Conservation (phyloP, 2,888 invertebrate genomes). For the Volucella zonaria region DNA sequence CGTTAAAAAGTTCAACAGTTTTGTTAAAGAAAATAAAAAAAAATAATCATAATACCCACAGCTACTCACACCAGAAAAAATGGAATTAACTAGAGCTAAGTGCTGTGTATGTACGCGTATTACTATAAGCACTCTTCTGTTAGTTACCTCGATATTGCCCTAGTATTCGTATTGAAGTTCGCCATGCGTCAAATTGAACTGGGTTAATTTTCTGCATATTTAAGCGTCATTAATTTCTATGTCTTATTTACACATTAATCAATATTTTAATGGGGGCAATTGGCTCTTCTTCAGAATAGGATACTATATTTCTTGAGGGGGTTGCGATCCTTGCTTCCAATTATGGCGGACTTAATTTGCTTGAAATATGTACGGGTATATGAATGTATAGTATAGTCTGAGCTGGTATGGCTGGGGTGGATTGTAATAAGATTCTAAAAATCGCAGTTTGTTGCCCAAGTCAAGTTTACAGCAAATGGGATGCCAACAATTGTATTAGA, state of each 20-base stretch:
- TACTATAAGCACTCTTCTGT: no score
- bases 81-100: slow-evolving; percentile 50
- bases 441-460: slow-evolving; percentile 46
- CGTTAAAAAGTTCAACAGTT: slow-evolving; percentile 60
- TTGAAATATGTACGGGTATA: slow-evolving; percentile 4
- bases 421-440: slow-evolving; percentile 32
- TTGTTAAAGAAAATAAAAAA: background rate
- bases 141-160: no score
- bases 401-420: slow-evolving; percentile 14
- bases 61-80: background rate
- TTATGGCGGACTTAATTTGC: slow-evolving; percentile 47
- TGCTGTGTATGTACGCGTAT: background rate
- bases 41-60: background rate
- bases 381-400: slow-evolving; percentile 21
- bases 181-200: slow-evolving; percentile 73
- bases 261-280: slow-evolving; percentile 70
- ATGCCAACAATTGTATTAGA: slow-evolving; percentile 23
- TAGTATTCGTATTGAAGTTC: slow-evolving; percentile 48
- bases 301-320: background rate
- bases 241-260: slow-evolving; percentile 72
- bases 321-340: slow-evolving; percentile 14
- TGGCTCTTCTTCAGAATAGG: slow-evolving; percentile 21
- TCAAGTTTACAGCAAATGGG: slow-evolving; percentile 52
- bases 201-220: slow-evolving; percentile 73
- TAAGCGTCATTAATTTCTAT: slow-evolving; percentile 73